These are phyloP conservation scores for Sturnus vulgaris DNA, from an alignment of 2,113 vertebrate species.

Conservation along the genomic window DNA sequence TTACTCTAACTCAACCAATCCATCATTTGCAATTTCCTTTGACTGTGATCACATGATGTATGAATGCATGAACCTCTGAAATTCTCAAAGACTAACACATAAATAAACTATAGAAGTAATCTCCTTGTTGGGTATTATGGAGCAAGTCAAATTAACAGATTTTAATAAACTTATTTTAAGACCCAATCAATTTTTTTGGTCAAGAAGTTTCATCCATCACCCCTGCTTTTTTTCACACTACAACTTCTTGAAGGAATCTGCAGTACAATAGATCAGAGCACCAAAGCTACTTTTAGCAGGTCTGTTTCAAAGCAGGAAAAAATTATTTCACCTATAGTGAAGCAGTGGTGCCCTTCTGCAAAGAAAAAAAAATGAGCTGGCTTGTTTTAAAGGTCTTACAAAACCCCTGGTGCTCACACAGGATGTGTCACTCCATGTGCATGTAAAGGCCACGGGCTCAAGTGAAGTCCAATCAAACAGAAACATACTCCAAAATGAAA, in stretches of 20 bases:
- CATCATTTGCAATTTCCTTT: not conserved
- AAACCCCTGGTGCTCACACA: not conserved
- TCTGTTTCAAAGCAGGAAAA: not conserved
- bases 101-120: not conserved
- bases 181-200: fast-evolving
- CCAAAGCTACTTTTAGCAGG: not conserved
- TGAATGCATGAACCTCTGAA: not conserved
- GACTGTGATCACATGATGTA: not conserved
- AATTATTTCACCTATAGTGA: not conserved
- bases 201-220: not conserved
- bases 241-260: not conserved
- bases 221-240: not conserved
- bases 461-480: not conserved
- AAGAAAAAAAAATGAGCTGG: not conserved
- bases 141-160: not conserved
- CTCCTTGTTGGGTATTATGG: not conserved
- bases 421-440: not conserved
- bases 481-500: not conserved
- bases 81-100: not conserved
- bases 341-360: not conserved
- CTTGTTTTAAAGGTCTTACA: not conserved
- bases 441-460: no score
- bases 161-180: not conserved
- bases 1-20: not conserved
- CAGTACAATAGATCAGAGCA: not conserved